These are phyloP conservation scores for Periophthalmodon schlosseri DNA, from an alignment of 2,113 vertebrate genomes.

Conservation along the genomic window DNA sequence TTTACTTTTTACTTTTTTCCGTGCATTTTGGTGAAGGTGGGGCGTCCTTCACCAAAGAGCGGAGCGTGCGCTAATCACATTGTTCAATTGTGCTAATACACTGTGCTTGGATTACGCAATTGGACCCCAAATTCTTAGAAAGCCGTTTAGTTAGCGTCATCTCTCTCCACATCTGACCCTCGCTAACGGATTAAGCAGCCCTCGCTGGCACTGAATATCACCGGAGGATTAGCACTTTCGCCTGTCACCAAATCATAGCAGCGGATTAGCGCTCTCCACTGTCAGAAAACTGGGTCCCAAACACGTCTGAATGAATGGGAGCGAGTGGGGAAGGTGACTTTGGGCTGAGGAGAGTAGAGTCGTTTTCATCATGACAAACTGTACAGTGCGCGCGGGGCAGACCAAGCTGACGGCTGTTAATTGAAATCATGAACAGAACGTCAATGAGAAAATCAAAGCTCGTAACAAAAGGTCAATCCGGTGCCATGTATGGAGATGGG, in stretches of 20 bases:
- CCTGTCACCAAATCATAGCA: constrained; percentile 66
- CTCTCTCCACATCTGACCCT: constrained; percentile 42
- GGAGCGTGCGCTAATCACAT: not conserved
- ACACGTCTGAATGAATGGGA: constrained; percentile 19
- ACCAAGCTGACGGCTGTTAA: not conserved
- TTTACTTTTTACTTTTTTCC: no score
- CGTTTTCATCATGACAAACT: constrained; percentile 19
- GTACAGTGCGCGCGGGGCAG: not conserved
- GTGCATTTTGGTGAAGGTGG: no score
- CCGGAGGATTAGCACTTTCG: constrained; percentile 64
- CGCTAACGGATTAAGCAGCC: constrained; percentile 50
- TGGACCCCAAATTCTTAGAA: constrained; percentile 41
- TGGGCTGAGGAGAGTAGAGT: constrained; percentile 25
- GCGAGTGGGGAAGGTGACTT: constrained; percentile 59
- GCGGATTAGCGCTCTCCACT: constrained; percentile 60
- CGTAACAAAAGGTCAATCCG: not conserved
- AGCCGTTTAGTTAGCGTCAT: constrained; percentile 46
- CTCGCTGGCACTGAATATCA: constrained; percentile 58
- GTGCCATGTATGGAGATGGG: not conserved
- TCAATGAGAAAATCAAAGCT: constrained; percentile 8
- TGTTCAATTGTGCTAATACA: constrained; percentile 18
- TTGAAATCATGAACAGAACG: not conserved
- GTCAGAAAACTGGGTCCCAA: constrained; percentile 49
- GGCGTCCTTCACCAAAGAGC: no score
- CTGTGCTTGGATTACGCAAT: constrained; percentile 11